A percentile compares a stretch with the other conserved stretches of the same genome.
These are phyloP conservation scores for Ammospiza nelsoni DNA, from an alignment of 2,113 vertebrate species.

Conservation along the genomic window DNA sequence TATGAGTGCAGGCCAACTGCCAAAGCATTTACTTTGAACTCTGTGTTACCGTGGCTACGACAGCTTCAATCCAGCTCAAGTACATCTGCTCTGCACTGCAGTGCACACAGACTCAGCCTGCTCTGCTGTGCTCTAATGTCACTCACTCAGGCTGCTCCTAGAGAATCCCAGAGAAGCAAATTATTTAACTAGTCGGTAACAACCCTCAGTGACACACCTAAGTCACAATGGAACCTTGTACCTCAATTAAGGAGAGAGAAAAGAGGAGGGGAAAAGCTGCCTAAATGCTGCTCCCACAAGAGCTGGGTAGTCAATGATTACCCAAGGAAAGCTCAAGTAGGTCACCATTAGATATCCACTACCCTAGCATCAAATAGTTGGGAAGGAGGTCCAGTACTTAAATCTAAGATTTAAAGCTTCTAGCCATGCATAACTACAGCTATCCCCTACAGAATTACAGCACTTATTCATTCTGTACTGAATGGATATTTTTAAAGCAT, in stretches of 20 bases:
- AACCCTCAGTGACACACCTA: not conserved
- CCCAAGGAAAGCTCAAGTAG: not conserved
- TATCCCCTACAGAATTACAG: not conserved
- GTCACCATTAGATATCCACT: not conserved
- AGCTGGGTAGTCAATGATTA: not conserved
- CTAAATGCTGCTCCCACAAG: not conserved
- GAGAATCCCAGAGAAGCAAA: not conserved
- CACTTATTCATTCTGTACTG: not conserved
- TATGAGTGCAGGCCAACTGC: not conserved
- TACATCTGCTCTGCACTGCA: not conserved
- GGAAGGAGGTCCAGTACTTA: not conserved
- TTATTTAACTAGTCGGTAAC: not conserved
- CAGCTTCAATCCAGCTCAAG: not conserved
- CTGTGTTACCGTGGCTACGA: not conserved
- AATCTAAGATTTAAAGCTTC: not conserved
- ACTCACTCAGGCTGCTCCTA: not conserved
- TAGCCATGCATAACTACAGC: not conserved
- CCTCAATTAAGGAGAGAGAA: not conserved
- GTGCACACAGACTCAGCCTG: not conserved
- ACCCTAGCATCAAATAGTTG: not conserved
- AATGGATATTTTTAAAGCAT: not conserved
- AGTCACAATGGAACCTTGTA: not conserved
- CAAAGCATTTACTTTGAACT: constrained; percentile 29
- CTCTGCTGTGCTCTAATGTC: not conserved
- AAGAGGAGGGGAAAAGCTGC: too few relatives aligned